A percentile compares a stretch with the other conserved stretches of the same genome.
phyloP scores from a whole-genome alignment of 2,888 invertebrate genomes.

The Monoplex corrugatus region DNA sequence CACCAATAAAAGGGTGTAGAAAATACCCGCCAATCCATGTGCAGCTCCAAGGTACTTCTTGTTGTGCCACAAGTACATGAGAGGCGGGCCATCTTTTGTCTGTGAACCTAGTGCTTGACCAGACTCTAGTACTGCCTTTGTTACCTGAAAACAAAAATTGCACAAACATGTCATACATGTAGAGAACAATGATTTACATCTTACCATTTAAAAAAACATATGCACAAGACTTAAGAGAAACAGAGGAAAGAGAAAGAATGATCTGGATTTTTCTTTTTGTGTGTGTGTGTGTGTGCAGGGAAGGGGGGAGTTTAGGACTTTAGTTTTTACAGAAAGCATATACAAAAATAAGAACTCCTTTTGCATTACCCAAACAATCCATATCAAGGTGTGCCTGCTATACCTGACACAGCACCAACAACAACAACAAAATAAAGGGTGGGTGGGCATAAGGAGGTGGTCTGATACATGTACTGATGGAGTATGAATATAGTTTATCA shows the following conservation, averaged over 20 bases:
- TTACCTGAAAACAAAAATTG: conserved; percentile 83
- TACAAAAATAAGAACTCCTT: too few species aligned
- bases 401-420: too few species aligned
- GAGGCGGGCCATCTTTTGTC: conserved; percentile 83
- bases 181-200: background rate
- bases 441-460: too few species aligned
- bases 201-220: background rate
- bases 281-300: background rate
- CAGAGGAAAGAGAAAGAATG: background rate
- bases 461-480: too few species aligned
- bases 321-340: too few species aligned
- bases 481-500: too few species aligned
- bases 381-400: too few species aligned
- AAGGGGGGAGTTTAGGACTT: too few species aligned
- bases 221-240: background rate
- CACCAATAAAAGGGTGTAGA: conserved; percentile 91
- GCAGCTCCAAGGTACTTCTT: conserved; percentile 94
- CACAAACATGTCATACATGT: too few species aligned
- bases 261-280: background rate
- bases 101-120: conserved; percentile 86
- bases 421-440: too few species aligned
- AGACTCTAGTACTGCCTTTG: conserved; percentile 83
- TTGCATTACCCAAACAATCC: too few species aligned
- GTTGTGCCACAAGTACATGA: conserved; percentile 94
- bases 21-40: conserved; percentile 93